These are phyloP conservation scores for Xiphorhynchus erythropygius DNA, from an alignment of 2,797 vertebrate species.

Conservation along the genomic window DNA sequence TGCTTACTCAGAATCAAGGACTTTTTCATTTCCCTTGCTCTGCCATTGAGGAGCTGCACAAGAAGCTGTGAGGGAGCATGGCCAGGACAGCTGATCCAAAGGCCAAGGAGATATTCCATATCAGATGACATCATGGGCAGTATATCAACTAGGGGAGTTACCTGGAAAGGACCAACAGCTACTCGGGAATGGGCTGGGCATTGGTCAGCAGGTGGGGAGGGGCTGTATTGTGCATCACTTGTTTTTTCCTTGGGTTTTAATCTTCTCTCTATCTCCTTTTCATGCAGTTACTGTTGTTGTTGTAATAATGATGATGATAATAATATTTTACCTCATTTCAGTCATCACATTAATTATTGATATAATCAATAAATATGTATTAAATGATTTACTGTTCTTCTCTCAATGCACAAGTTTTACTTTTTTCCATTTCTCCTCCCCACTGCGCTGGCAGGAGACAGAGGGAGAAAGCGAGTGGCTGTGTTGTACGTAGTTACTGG, in stretches of 20 bases:
- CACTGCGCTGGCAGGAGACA: background rate
- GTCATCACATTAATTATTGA: background rate
- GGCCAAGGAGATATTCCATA: background rate
- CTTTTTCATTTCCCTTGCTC: background rate
- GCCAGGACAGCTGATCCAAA: background rate
- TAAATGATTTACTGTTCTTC: background rate
- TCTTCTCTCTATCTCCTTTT: background rate
- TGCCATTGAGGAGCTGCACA: background rate
- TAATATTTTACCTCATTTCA: background rate
- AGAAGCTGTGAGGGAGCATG: background rate
- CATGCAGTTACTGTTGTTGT: background rate
- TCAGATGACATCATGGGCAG: background rate
- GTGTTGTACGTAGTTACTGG: background rate
- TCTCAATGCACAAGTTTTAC: background rate
- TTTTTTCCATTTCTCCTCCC: background rate
- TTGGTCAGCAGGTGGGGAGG: background rate
- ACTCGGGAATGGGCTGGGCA: fast-evolving
- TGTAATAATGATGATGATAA: background rate
- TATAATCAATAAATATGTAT: background rate
- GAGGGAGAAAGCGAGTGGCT: fast-evolving
- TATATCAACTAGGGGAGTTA: background rate
- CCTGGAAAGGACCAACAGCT: background rate
- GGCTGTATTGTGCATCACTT: background rate
- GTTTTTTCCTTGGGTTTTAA: background rate
- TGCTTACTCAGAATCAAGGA: background rate